Conservation (phyloP, 1,140 invertebrate genomes). For the Tetranychus cinnabarinus region DNA sequence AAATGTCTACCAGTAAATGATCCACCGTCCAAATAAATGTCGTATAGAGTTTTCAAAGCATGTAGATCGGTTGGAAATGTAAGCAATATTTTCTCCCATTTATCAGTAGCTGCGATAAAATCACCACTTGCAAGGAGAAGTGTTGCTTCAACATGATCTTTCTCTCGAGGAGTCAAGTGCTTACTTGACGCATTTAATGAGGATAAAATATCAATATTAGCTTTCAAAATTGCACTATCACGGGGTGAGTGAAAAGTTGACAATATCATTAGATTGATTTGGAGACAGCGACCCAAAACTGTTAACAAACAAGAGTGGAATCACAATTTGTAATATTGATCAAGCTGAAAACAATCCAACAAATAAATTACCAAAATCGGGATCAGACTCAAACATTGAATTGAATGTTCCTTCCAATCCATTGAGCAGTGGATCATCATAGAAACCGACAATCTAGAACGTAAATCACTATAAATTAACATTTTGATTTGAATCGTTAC, state of each 20-base stretch:
- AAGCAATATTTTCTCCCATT: constrained; percentile 28
- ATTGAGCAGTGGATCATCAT: no score
- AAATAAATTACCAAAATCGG: no score
- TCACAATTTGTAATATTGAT: no score
- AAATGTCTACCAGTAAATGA: constrained; percentile 18
- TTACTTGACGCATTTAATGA: constrained; percentile 13
- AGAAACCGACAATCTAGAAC: no score
- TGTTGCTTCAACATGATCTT: constrained; percentile 25
- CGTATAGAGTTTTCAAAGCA: constrained; percentile 30
- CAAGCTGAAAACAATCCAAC: no score
- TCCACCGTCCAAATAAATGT: constrained; percentile 31
- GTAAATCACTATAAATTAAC: no score
- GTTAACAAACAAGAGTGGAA: not conserved
- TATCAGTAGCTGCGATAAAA: constrained; percentile 15
- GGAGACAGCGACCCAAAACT: not conserved
- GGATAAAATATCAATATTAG: constrained; percentile 17
- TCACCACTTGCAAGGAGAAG: constrained; percentile 25
- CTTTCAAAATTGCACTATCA: constrained; percentile 17
- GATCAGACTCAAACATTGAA: no score
- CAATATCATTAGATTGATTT: constrained; percentile 24
- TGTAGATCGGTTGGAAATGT: constrained; percentile 28
- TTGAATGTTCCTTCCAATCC: no score
- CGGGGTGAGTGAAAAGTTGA: constrained; percentile 20
- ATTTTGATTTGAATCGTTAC: no score
- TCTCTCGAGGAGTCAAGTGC: constrained; percentile 19